Evolutionary conservation across 2,888 invertebrate genomes (phyloP), one percentile per base, ranked within the genome.

Genomic region (Apantesis nais): DNA sequence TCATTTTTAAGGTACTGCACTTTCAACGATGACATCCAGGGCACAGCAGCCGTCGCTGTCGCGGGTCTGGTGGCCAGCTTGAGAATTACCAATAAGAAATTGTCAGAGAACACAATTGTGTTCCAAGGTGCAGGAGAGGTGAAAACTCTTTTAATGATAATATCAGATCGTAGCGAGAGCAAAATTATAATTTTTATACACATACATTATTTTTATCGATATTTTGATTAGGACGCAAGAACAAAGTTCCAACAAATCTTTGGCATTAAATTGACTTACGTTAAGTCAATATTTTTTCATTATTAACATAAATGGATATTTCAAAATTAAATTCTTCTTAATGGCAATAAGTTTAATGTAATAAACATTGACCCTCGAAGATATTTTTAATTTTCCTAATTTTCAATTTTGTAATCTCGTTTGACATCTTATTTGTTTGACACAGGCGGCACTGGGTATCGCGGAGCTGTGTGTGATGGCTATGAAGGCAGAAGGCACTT

Each of bases 11-110:
- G 95, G 75, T 95, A 92, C 88, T 99, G 99, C 93, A 99, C 99
- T 22, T 99, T 99, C 94, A 99, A 99, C 94, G 99, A 99, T 90
- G 99, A 99, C 90, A 99, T 99, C 88, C 99, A 99, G 91, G 99
- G 99, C 86, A 99, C 99, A 8, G 99, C 99, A 4, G 96, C 99
- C 9, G 99, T 99, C 29, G 99, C 99, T 19, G 97, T 99, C 34
- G 99, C 98, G 22, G 99, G 99, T 0, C 95, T 99, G 65, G 89
- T 99, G 75, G 98, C 99, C 58, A 97, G 98, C 37, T 95, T 99
- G 61, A 96, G 97, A 73, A 93, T 99, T 82, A 99, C 99, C 19
- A 97, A 97, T 78, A 98, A 96, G 78, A 96, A 96, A 80, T 95
- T 99, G 44, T 96, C 97, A 2, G 98, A 99, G 31, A 98, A 99